Evolutionary conservation across 2,888 invertebrate genomes (phyloP).

Genomic region (Apamea monoglypha): DNA sequence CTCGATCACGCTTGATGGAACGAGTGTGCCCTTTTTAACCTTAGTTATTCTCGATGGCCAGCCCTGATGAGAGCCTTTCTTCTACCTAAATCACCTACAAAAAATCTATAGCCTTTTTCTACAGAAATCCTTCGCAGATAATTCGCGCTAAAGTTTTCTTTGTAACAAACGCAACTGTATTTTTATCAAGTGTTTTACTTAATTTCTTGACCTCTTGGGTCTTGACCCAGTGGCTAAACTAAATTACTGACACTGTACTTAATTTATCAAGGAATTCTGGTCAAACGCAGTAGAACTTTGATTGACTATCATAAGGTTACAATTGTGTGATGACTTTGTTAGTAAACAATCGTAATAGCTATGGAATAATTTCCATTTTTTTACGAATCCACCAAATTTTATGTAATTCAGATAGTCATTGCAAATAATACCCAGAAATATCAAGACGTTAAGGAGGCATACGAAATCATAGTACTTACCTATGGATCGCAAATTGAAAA

Average conservation of each 20-base stretch:
- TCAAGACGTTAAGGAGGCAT: neutral
- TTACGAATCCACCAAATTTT: neutral
- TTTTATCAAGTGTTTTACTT: slow-evolving; percentile 23
- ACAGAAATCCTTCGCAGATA: slow-evolving; percentile 1
- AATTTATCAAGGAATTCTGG: slow-evolving; percentile 30
- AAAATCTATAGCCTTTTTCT: neutral
- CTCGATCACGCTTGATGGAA: too few relatives aligned
- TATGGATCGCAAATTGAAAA: neutral
- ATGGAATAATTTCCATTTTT: neutral
- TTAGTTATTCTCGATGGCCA: neutral
- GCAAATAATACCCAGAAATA: neutral
- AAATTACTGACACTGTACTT: neutral
- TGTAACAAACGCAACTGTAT: slow-evolving; percentile 5
- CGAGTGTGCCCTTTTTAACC: too few relatives aligned
- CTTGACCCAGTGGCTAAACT: slow-evolving; percentile 4
- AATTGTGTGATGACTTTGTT: neutral
- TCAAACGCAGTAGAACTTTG: neutral
- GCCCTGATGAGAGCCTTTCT: neutral
- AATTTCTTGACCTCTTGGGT: neutral
- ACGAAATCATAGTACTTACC: neutral
- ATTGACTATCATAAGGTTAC: slow-evolving; percentile 5
- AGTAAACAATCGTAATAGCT: slow-evolving; percentile 2
- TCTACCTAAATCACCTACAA: neutral
- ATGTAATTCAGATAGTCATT: neutral
- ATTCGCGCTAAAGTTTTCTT: neutral